These are phyloP conservation scores for Heliothis subflexa DNA, from an alignment of 1,140 invertebrate genomes.

Conservation along the genomic window DNA sequence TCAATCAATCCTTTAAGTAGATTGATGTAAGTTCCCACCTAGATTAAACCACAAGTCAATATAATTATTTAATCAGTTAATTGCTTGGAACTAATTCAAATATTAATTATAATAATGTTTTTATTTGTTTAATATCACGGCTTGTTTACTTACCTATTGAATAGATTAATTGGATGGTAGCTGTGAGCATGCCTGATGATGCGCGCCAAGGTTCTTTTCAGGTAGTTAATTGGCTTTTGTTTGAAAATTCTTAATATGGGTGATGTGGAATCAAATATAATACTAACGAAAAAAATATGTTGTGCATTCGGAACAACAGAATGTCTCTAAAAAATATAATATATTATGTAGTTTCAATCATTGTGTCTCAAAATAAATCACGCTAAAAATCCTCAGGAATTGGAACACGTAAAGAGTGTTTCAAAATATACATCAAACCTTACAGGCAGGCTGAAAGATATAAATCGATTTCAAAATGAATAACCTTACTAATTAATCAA, in stretches of 20 bases:
- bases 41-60: slow-evolving; percentile 36
- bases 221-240: not conserved
- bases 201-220: not conserved
- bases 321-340: no score
- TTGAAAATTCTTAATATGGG: not conserved
- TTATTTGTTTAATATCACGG: slow-evolving; percentile 25
- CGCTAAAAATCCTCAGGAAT: no score
- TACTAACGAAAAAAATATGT: no score
- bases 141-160: slow-evolving; percentile 28
- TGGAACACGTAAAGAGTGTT: not conserved
- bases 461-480: slow-evolving; percentile 34
- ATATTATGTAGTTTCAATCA: no score
- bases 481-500: slow-evolving; percentile 36
- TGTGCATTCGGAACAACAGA: no score
- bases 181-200: no score
- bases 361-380: slow-evolving; percentile 2
- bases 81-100: slow-evolving; percentile 37
- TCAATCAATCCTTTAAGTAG: not conserved
- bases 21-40: not conserved
- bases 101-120: slow-evolving; percentile 25
- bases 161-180: slow-evolving; percentile 10
- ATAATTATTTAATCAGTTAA: slow-evolving; percentile 43
- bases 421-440: slow-evolving; percentile 3
- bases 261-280: no score
- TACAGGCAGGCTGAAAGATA: slow-evolving; percentile 21